Percentiles rank a stretch among this genome's conserved stretches.
phyloP scores from a whole-genome alignment of 2,113 vertebrate genomes.

The Marcusenius ussheri region DNA sequence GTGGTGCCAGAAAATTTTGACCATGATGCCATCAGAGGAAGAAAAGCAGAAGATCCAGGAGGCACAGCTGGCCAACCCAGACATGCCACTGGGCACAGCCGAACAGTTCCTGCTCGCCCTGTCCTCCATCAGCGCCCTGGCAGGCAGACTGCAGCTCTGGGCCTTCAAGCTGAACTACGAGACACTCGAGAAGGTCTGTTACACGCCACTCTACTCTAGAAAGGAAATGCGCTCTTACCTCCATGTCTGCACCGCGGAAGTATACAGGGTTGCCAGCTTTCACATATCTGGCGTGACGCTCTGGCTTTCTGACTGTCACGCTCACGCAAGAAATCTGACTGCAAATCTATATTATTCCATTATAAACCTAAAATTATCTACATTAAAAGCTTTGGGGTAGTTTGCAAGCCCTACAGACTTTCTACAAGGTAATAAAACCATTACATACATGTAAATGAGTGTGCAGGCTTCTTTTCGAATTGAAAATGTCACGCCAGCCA shows the following conservation, averaged over 20 bases:
- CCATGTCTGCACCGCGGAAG: neutral
- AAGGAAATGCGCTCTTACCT: neutral
- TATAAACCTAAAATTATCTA: neutral
- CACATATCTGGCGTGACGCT: neutral
- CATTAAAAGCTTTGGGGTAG: neutral
- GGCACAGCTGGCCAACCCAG: constrained; percentile 78
- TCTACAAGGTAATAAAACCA: neutral
- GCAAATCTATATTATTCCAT: neutral
- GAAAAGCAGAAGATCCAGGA: constrained; percentile 93
- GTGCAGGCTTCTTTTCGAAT: neutral
- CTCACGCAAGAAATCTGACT: neutral
- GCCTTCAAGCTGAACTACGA: constrained; percentile 94
- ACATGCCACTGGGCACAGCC: constrained; percentile 78
- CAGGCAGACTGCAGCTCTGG: constrained; percentile 85
- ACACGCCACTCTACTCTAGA: neutral
- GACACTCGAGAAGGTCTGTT: constrained; percentile 78
- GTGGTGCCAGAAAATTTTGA: constrained; percentile 80
- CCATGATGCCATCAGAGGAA: constrained; percentile 85
- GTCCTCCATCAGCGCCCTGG: constrained; percentile 78
- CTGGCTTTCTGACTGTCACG: neutral
- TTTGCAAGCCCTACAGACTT: neutral
- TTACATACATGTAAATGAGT: neutral
- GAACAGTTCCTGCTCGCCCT: constrained; percentile 86
- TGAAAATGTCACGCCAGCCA: neutral
- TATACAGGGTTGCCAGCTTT: neutral